Evolutionary conservation across 1,140 invertebrate species (phyloP).

Genomic region (Probaryconus sp.): DNA sequence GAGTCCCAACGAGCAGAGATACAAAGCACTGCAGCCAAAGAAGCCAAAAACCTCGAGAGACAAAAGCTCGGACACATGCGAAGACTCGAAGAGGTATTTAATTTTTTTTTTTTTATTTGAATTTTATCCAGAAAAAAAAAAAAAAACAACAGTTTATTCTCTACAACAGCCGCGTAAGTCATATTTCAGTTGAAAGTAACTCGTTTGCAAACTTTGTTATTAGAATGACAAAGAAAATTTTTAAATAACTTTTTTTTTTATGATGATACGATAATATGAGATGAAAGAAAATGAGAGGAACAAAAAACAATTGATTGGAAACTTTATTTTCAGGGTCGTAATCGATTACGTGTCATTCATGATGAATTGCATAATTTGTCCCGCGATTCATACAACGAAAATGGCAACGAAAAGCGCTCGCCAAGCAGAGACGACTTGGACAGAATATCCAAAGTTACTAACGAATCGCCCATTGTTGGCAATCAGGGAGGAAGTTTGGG

Average conservation of each 20-base stretch:
- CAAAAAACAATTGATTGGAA: too few species aligned
- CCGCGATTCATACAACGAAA: conserved; percentile 76
- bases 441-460: conserved; percentile 90
- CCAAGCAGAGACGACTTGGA: conserved; percentile 91
- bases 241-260: background rate
- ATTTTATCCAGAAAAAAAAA: too few species aligned
- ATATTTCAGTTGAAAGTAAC: too few species aligned
- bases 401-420: conserved; percentile 79
- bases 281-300: conserved; percentile 12
- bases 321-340: conserved; percentile 74
- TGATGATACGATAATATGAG: background rate
- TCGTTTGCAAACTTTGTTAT: too few species aligned
- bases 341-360: conserved; percentile 80
- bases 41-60: conserved; percentile 82
- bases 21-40: conserved; percentile 80
- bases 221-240: too few species aligned
- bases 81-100: conserved; percentile 82
- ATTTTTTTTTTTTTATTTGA: too few species aligned
- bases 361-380: conserved; percentile 81
- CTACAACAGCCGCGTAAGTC: too few species aligned
- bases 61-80: conserved; percentile 81
- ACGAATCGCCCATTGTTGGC: conserved; percentile 86
- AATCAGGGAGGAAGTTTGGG: conserved; percentile 83
- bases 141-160: too few species aligned
- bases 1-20: conserved; percentile 83